phyloP scores from a whole-genome alignment of 2,113 vertebrate species.

The Myrmophylax atrothorax region DNA sequence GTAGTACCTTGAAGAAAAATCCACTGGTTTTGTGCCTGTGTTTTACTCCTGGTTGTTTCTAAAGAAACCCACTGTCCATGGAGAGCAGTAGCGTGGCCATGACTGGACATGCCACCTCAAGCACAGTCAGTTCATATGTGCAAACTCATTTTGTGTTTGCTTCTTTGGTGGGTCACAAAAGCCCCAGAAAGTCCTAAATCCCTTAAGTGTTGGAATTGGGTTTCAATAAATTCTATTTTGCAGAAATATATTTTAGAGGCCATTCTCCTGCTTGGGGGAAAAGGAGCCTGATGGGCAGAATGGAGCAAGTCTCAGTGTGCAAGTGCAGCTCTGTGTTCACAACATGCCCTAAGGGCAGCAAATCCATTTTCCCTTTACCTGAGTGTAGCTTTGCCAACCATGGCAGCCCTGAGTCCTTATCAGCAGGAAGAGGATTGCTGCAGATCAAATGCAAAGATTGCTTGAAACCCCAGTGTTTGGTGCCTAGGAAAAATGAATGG shows the following conservation, averaged over 20 bases:
- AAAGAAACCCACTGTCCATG: not conserved
- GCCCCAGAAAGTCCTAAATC: not conserved
- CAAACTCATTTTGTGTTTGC: not conserved
- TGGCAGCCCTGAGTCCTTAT: not conserved
- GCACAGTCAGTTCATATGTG: not conserved
- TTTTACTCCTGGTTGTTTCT: not conserved
- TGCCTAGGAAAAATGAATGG: not conserved
- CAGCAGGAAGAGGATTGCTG: not conserved
- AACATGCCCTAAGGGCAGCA: not conserved
- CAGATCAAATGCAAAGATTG: not conserved
- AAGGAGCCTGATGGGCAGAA: not conserved
- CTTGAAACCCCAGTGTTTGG: not conserved
- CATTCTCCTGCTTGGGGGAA: not conserved
- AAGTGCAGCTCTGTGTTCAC: not conserved
- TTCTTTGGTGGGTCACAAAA: fast-evolving
- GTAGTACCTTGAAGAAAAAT: not conserved
- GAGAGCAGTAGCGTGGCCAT: not conserved
- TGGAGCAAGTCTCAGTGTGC: not conserved
- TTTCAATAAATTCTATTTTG: not conserved
- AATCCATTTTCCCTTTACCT: not conserved
- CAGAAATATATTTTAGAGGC: not conserved
- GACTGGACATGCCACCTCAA: not conserved
- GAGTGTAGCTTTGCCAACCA: fast-evolving
- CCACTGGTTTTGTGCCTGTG: not conserved
- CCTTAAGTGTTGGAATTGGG: not conserved